Conservation (phyloP, 2,113 vertebrate species). For the Tricholaema leucomelas region DNA sequence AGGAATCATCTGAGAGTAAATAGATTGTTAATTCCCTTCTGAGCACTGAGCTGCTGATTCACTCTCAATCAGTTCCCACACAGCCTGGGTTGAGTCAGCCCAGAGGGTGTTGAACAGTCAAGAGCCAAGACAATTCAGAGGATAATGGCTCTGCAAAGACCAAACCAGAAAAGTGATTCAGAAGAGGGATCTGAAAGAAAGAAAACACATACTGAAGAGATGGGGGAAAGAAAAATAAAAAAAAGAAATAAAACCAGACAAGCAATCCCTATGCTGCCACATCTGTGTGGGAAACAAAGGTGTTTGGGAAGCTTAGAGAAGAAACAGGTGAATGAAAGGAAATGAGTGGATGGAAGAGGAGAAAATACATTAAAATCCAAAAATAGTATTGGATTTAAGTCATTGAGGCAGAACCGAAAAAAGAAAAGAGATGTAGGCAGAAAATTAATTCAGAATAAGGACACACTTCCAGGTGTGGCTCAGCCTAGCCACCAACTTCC, state of each 20-base stretch:
- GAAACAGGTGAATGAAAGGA: not conserved
- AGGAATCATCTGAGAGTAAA: conserved; percentile 32
- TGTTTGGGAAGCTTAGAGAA: not conserved
- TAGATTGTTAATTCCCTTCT: conserved; percentile 52
- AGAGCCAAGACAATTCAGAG: conserved; percentile 49
- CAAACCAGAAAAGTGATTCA: conserved; percentile 69
- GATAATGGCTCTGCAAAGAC: conserved; percentile 60
- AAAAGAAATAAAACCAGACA: not conserved
- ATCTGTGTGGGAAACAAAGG: not conserved
- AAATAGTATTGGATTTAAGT: not conserved
- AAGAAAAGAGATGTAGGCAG: not conserved
- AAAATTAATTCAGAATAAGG: not conserved
- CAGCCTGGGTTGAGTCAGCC: conserved; percentile 73
- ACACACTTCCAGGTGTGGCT: not conserved
- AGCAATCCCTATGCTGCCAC: not conserved
- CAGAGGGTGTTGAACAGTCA: conserved; percentile 65
- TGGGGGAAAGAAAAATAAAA: not conserved
- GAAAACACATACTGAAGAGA: not conserved
- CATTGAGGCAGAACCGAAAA: not conserved
- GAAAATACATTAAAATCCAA: not conserved
- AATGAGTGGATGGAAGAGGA: not conserved
- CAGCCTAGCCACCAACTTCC: not conserved
- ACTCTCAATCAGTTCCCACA: conserved; percentile 65
- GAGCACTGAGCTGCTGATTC: conserved; percentile 56
- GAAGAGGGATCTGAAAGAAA: conserved; percentile 15